These are phyloP conservation scores for Aplocera efformata DNA, from an alignment of 2,888 invertebrate species.

Conservation along the genomic window DNA sequence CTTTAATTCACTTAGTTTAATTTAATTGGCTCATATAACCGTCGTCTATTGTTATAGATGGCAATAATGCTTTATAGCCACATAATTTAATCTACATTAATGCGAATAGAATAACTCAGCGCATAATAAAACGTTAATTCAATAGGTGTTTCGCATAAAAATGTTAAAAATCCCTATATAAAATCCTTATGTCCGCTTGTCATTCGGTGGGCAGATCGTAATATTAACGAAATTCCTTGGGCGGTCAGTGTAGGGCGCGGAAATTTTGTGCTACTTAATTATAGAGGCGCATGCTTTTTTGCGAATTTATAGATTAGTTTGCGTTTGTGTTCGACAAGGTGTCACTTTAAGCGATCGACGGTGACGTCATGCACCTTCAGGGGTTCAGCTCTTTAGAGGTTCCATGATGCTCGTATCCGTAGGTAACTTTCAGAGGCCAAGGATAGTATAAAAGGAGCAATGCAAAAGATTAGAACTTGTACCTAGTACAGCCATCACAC, in stretches of 20 bases:
- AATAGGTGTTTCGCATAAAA: constrained; percentile 25
- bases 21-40: neutral
- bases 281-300: too few relatives aligned
- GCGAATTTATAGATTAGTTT: too few relatives aligned
- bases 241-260: constrained; percentile 7
- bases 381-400: too few relatives aligned
- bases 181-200: constrained; percentile 29
- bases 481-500: too few relatives aligned
- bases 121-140: constrained; percentile 27
- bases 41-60: neutral
- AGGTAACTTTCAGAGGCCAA: too few relatives aligned
- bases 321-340: too few relatives aligned
- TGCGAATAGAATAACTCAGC: constrained; percentile 13
- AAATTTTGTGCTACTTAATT: neutral
- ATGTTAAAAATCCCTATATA: constrained; percentile 34
- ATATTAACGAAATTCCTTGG: constrained; percentile 35
- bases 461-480: too few relatives aligned
- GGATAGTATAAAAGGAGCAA: too few relatives aligned
- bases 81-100: constrained; percentile 18
- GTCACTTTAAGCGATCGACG: too few relatives aligned
- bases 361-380: too few relatives aligned
- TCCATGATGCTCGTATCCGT: too few relatives aligned
- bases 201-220: constrained; percentile 30
- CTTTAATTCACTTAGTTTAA: too few relatives aligned
- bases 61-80: constrained; percentile 6